phyloP scores from a whole-genome alignment of 1,140 invertebrate genomes.

The Hycleus cichorii region DNA sequence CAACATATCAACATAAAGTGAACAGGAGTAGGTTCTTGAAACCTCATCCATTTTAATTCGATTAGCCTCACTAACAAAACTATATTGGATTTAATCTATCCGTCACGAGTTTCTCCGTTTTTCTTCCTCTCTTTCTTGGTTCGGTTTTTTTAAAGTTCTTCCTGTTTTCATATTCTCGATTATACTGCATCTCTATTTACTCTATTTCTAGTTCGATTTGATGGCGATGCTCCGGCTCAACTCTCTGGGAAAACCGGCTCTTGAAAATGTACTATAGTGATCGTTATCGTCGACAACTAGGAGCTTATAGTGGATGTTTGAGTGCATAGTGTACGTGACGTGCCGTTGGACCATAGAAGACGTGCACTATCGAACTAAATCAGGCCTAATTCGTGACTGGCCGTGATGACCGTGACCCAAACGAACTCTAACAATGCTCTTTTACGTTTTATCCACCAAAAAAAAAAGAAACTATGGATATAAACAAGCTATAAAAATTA shows the following conservation, averaged over 20 bases:
- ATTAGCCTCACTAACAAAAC: neutral
- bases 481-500: neutral
- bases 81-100: neutral
- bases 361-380: slow-evolving; percentile 30
- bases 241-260: slow-evolving; percentile 2
- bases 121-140: neutral
- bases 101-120: neutral
- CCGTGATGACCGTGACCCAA: slow-evolving; percentile 25
- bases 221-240: neutral
- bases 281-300: slow-evolving; percentile 9
- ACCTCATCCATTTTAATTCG: neutral
- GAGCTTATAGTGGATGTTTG: slow-evolving; percentile 9
- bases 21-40: neutral
- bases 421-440: slow-evolving; percentile 7
- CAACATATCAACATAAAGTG: no score
- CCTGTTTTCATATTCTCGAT: no score
- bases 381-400: slow-evolving; percentile 31
- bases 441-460: neutral
- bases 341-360: slow-evolving; percentile 18
- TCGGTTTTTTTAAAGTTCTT: neutral
- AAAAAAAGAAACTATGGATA: neutral
- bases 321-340: slow-evolving; percentile 20
- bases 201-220: no score
- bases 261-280: slow-evolving; percentile 4
- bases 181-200: no score